Base-by-base conservation (phyloP, 2,113 vertebrate species). In the Rhizomys pruinosus region DNA sequence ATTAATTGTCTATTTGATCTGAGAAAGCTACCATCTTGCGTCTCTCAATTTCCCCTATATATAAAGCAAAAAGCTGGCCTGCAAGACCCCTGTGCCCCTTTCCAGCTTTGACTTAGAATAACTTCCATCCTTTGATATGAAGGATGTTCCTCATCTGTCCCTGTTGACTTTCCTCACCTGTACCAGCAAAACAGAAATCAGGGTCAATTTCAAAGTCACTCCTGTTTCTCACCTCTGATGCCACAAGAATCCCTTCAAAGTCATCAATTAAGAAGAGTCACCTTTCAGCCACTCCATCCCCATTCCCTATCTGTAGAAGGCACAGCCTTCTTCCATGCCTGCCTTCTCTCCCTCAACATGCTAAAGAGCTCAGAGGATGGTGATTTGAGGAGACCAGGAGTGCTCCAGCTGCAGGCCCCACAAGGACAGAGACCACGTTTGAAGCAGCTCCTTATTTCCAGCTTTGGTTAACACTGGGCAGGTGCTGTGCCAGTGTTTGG, bases 371-470 rank as follows among this genome's bases (percentile, higher is more conserved):
- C 39, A 69, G 76, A 80, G 42, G 89, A 10, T 22, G 34, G 79
- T 77, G 73, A 84, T 47, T 4, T 76, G 23, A 90, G 90, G 34
- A 42, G 61, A 91, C 39, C 29, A 79, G 19, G 34, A 42, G 7
- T 66, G 44, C 47, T 90, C 37, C 82, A 90, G 63, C 84, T 13
- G 12, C 29, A 79, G 91, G 87, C 2, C 85, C 34, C 59, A 68
- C 29, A 72, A 87, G n/a, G 71, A 71, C 37, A 29, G 57, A 85
- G 59, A 93, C 63, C 42, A 80, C 55, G 63, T 42, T 42, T 0
- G 27, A 92, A 78, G 71, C 42, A 71, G 59, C 39, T 94, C n/a
- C 52, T 89, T 90, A 88, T 84, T 73, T 94, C 64, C 39, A 34
- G 20, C 73, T 39, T 27, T 37, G 86, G 73, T 92, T 92, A 82